Conservation (phyloP, 30 jellyfish, hydroid and myxozoan genomes). For the Nemopilema nomurai region DNA sequence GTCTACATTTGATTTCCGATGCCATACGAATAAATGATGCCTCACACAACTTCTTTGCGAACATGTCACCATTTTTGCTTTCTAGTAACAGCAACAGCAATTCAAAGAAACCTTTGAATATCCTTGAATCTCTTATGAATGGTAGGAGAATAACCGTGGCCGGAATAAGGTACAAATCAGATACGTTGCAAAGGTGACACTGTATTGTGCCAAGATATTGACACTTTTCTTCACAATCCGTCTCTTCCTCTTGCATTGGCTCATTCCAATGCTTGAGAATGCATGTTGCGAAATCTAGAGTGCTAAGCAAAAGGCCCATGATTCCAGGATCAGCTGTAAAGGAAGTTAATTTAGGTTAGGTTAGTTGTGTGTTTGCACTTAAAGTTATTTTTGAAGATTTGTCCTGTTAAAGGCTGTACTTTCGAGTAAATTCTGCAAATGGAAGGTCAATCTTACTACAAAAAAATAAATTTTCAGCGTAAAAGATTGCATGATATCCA, state of each 20-base stretch:
- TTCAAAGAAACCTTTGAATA: constrained; percentile 44
- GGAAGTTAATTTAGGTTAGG: neutral
- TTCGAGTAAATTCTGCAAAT: too few relatives aligned
- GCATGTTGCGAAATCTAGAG: neutral
- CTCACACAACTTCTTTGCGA: constrained; percentile 73
- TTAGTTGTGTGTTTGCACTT: neutral
- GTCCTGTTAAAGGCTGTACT: too few relatives aligned
- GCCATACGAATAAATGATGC: constrained; percentile 70
- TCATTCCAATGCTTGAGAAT: neutral
- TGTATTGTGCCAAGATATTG: too few relatives aligned
- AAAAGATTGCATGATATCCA: too few relatives aligned
- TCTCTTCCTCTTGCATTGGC: neutral
- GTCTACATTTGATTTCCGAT: constrained; percentile 45
- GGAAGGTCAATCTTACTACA: too few relatives aligned
- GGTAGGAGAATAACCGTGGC: constrained; percentile 62
- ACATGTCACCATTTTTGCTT: neutral
- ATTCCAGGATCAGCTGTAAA: constrained; percentile 35
- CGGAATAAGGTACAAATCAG: constrained; percentile 66
- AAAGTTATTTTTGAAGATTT: too few relatives aligned
- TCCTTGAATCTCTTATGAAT: constrained; percentile 3
- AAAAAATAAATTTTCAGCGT: too few relatives aligned
- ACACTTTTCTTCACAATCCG: neutral
- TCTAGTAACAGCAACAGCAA: constrained; percentile 39
- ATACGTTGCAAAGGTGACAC: neutral
- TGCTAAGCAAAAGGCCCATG: neutral